Percentiles rank a stretch among this genome's conserved stretches.
Evolutionary conservation across 2,113 vertebrate species (phyloP).

Genomic region (Gulo gulo): DNA sequence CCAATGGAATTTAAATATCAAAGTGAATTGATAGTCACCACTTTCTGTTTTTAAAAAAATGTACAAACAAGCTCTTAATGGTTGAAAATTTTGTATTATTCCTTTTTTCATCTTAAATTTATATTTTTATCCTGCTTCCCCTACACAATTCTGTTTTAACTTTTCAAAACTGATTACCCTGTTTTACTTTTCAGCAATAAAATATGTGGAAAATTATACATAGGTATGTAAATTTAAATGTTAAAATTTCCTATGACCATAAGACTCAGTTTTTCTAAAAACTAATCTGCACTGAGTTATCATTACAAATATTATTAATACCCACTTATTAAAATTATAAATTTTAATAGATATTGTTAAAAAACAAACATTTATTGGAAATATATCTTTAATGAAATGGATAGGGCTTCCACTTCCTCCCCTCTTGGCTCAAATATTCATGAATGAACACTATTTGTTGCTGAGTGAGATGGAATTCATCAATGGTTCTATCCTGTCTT

Average conservation of each 20-base stretch:
- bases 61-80: not conserved
- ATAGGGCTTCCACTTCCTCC: not conserved
- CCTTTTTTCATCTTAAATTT: conserved; percentile 39
- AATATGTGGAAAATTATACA: not conserved
- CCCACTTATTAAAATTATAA: not conserved
- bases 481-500: not conserved
- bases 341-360: conserved; percentile 6
- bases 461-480: not conserved
- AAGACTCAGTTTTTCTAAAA: not conserved
- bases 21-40: not conserved
- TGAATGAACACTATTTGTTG: not conserved
- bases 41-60: conserved; percentile 37
- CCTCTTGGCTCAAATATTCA: not conserved
- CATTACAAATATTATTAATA: not conserved
- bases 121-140: conserved; percentile 1
- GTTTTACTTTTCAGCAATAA: conserved; percentile 23
- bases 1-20: not conserved
- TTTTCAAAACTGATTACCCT: not conserved
- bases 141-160: conserved; percentile 21
- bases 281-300: not conserved
- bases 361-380: not conserved
- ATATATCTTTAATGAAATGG: not conserved
- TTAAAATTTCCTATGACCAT: not conserved
- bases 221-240: not conserved
- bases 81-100: not conserved